These are phyloP conservation scores for Synanthedon myopaeformis DNA, from an alignment of 2,888 invertebrate genomes.

Conservation along the genomic window DNA sequence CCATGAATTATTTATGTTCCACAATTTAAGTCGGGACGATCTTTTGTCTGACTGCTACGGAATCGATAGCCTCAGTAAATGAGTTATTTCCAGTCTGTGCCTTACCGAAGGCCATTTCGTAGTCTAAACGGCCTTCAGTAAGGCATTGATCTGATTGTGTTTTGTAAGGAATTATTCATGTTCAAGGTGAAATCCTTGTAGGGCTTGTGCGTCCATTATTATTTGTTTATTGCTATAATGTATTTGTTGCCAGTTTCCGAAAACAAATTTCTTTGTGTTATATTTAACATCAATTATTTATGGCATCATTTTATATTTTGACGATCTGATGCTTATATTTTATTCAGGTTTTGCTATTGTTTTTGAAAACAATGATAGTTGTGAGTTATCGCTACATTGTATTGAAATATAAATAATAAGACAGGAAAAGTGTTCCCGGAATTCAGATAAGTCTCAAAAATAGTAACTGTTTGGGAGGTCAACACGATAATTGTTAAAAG, in stretches of 20 bases:
- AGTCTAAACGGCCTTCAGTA: conserved; percentile 9
- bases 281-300: too few species aligned
- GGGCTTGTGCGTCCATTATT: conserved; percentile 5
- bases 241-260: background rate
- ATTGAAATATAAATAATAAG: too few species aligned
- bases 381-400: too few species aligned
- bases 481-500: background rate
- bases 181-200: conserved; percentile 20
- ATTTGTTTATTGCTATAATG: background rate
- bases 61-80: conserved; percentile 39
- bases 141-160: conserved; percentile 15
- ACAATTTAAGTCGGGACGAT: conserved; percentile 24
- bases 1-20: conserved; percentile 39
- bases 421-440: background rate
- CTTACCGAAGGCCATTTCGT: conserved; percentile 21
- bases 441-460: background rate
- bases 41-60: conserved; percentile 24
- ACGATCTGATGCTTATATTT: too few species aligned
- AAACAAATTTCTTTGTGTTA: too few species aligned
- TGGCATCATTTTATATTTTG: too few species aligned
- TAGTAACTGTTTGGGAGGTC: background rate
- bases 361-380: too few species aligned
- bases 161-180: conserved; percentile 20
- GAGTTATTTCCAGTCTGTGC: conserved; percentile 27
- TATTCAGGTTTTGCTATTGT: too few species aligned